A percentile compares a stretch with the other conserved stretches of the same genome.
Evolutionary conservation across 2,113 vertebrate species (phyloP).

Genomic region (Piaya cayana): DNA sequence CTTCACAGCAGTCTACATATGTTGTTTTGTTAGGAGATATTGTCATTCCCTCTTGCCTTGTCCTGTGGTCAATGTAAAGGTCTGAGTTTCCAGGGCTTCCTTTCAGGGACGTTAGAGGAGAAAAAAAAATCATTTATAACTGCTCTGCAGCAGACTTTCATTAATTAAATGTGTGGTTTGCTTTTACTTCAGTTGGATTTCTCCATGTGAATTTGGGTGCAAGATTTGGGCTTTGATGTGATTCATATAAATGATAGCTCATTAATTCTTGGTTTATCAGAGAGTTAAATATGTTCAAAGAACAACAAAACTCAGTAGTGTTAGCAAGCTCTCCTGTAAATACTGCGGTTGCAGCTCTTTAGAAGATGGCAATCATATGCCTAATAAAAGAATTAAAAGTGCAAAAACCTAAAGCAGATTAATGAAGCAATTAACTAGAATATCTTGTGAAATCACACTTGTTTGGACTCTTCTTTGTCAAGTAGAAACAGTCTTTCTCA

Average conservation of each 20-base stretch:
- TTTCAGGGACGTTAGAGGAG: not conserved
- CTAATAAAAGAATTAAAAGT: not conserved
- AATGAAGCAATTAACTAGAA: not conserved
- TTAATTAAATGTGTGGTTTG: not conserved
- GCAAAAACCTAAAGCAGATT: not conserved
- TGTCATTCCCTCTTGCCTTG: not conserved
- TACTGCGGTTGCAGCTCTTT: not conserved
- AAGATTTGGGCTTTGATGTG: not conserved
- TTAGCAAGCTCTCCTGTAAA: not conserved
- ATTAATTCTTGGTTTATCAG: not conserved
- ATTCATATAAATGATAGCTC: not conserved
- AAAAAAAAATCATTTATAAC: not conserved
- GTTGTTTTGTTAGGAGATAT: not conserved
- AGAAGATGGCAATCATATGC: not conserved
- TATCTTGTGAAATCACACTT: no score
- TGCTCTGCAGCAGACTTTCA: not conserved
- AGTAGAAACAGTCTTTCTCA: not conserved
- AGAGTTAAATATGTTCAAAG: not conserved
- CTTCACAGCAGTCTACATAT: not conserved
- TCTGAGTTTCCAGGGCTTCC: not conserved
- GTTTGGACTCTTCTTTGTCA: not conserved
- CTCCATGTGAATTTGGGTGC: not conserved
- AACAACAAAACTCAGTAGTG: not conserved
- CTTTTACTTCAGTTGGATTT: not conserved
- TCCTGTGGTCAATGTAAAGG: not conserved